phyloP scores from a whole-genome alignment of 2,888 invertebrate species.

The Ichneumoninae sp. region DNA sequence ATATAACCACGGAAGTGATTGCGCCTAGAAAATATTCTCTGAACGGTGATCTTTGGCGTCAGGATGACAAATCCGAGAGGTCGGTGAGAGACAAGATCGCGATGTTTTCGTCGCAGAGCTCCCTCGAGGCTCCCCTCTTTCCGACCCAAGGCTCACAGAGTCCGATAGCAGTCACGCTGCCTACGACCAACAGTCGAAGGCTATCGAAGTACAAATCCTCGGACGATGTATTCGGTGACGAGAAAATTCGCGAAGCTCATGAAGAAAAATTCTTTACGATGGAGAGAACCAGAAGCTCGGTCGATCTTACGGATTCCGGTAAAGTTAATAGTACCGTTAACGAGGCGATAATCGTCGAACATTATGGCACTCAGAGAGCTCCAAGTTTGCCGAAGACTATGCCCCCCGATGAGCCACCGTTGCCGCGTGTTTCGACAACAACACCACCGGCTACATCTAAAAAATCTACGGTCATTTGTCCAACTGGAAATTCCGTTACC shows the following conservation, averaged over 20 bases:
- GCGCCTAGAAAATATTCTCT: constrained; percentile 74
- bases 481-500: constrained; percentile 68
- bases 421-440: constrained; percentile 59
- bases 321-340: constrained; percentile 16
- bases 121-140: constrained; percentile 76
- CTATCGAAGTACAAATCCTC: constrained; percentile 83
- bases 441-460: constrained; percentile 21
- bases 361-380: constrained; percentile 53
- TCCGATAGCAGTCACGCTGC: constrained; percentile 81
- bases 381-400: constrained; percentile 70
- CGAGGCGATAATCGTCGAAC: constrained; percentile 36
- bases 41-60: constrained; percentile 86
- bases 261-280: constrained; percentile 71
- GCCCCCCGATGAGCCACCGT: constrained; percentile 68
- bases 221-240: constrained; percentile 81
- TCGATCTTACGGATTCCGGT: constrained; percentile 75
- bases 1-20: constrained; percentile 37
- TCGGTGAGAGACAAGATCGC: constrained; percentile 95
- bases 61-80: constrained; percentile 92
- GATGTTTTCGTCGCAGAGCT: constrained; percentile 89
- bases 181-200: constrained; percentile 83
- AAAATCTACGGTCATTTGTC: constrained; percentile 50
- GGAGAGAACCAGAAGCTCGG: constrained; percentile 79
- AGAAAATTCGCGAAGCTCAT: constrained; percentile 69
- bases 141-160: constrained; percentile 65